These are phyloP conservation scores for Lithobates sylvaticus DNA, from an alignment of 2,797 vertebrate species.

Conservation along the genomic window DNA sequence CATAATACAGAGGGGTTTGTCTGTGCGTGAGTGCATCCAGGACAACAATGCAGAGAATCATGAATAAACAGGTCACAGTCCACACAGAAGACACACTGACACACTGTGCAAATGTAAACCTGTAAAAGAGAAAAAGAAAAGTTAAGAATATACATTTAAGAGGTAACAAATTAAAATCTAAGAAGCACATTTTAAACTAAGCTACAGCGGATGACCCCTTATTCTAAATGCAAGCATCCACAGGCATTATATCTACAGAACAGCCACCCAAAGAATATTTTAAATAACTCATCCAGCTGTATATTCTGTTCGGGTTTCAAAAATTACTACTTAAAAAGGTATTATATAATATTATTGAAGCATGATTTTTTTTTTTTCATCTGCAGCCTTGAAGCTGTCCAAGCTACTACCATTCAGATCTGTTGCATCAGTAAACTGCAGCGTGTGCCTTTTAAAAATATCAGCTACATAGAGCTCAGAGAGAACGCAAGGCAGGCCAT, in stretches of 20 bases:
- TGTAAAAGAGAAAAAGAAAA: slow-evolving; percentile 67
- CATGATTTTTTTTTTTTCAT: no score
- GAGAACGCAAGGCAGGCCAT: no score
- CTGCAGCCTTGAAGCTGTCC: no score
- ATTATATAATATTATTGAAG: background rate
- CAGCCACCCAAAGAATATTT: background rate
- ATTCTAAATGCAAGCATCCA: background rate
- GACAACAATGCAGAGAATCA: slow-evolving; percentile 93
- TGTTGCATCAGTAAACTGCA: no score
- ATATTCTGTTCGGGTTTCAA: background rate
- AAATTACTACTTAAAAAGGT: background rate
- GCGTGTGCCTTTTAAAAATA: no score
- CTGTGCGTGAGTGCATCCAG: slow-evolving; percentile 86
- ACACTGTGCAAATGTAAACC: slow-evolving; percentile 86
- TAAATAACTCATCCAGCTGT: background rate
- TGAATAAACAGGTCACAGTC: slow-evolving; percentile 96
- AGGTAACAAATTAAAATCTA: no score
- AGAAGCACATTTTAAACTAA: no score
- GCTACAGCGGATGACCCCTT: background rate
- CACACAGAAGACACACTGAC: slow-evolving; percentile 86
- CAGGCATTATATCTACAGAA: background rate
- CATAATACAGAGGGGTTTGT: slow-evolving; percentile 68
- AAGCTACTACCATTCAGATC: no score
- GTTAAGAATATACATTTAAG: no score
- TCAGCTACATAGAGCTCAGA: no score